Percentiles rank a stretch among this genome's conserved stretches.
phyloP scores from a whole-genome alignment of 2,888 invertebrate species.

The Leucophenga montana region DNA sequence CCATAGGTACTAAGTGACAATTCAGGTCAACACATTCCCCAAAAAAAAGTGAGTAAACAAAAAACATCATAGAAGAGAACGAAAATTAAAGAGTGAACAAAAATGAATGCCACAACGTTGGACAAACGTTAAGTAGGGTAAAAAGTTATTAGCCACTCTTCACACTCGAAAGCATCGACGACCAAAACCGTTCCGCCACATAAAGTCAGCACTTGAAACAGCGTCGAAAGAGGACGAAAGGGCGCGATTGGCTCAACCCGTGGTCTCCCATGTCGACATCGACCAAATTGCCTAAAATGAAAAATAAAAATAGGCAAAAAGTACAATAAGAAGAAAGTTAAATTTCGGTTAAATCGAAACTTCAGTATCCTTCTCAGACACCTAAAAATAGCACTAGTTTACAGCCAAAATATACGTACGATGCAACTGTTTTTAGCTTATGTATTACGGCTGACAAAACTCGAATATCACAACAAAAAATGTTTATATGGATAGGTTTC shows the following conservation, averaged over 20 bases:
- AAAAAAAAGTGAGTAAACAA: conserved; percentile 2
- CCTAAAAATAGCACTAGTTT: too few relatives aligned
- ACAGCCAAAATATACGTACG: too few relatives aligned
- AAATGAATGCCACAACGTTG: conserved; percentile 37
- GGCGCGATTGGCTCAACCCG: not conserved
- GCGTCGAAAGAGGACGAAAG: not conserved
- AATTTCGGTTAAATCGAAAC: too few relatives aligned
- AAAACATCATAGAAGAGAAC: not conserved
- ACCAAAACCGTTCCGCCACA: conserved; percentile 45
- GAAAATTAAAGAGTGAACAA: not conserved
- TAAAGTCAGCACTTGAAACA: conserved; percentile 27
- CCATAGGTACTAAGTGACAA: conserved; percentile 17
- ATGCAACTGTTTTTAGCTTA: too few relatives aligned
- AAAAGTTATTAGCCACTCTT: conserved; percentile 44
- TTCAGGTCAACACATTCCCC: conserved; percentile 17
- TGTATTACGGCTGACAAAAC: too few relatives aligned
- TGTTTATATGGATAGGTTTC: too few relatives aligned
- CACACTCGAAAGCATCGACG: conserved; percentile 39
- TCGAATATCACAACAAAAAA: too few relatives aligned
- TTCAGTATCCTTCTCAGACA: too few relatives aligned
- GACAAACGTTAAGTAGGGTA: conserved; percentile 43
- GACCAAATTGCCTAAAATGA: not conserved
- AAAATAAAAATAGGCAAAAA: not conserved
- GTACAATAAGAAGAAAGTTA: not conserved
- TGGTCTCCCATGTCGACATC: not conserved